Evolutionary conservation across 2,888 invertebrate species (phyloP), one percentile per base, ranked within the genome.

Genomic region (Hypena proboscidalis): DNA sequence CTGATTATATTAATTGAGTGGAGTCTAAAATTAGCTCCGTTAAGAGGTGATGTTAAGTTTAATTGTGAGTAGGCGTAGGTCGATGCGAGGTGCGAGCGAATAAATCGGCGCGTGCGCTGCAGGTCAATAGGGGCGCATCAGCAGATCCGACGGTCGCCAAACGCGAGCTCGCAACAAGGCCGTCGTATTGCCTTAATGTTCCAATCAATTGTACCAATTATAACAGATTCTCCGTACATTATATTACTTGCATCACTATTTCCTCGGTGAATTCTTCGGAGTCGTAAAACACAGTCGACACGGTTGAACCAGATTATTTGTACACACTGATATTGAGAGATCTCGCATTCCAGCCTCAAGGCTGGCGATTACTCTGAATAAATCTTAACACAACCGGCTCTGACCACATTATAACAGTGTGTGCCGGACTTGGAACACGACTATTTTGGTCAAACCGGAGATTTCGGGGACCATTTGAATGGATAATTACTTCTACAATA

Each of bases 51-150:
- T 55, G 44, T 36, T 26, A 40, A 31, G 29, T 51, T 58, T 56
- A 56, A 63, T 59, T 63, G 48, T 39, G 33, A 15, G 33, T 40
- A n/a, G 26, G 59, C 45, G 57, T 63, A 45, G 44, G 37, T 22
- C 20, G 11, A 48, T 43, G 52, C 48, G 23, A 41, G 37, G 15
- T 10, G 21, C 20, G 8, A n/a, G n/a, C n/a, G n/a, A n/a, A n/a
- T 17, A 4, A 14, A 14, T n/a, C 10, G 29, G 29, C 25, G 38
- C 38, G 34, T 44, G 44, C 34, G 26, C 43, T 19, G 3, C 26
- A 20, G 50, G 38, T 38, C 29, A 25, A 41, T 45, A 17, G 37
- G 31, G 25, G 22, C 21, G 22, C 11, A 10, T 14, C 10, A 33
- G 8, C 15, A 33, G 21, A n/a, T n/a, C n/a, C n/a, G n/a, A n/a